Evolutionary conservation across 1,140 invertebrate species (phyloP), one percentile per base, ranked within the genome.

Genomic region (Saccostrea glomerata): DNA sequence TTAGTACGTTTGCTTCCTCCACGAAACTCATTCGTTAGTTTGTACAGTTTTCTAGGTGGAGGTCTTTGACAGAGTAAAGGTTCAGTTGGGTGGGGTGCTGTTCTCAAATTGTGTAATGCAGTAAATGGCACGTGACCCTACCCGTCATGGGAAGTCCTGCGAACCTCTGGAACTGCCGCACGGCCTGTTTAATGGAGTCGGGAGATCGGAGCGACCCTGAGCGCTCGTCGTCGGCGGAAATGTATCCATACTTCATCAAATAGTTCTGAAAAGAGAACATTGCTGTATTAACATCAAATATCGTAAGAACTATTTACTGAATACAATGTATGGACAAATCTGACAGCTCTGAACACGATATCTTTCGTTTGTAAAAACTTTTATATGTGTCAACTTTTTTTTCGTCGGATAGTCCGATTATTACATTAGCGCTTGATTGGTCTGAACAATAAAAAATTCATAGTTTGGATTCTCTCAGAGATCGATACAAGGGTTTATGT

Each of bases 181-280:
- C 66, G 0, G 83, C 87, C 17, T 85, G 70, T 54, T 70, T 85
- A n/a, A 88, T 73, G 54, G 54, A 70, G 11, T 85, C 63, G 4
- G 66, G 70, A 15, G 87, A 88, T 23, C 58, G 60, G 13, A 88
- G 84, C 5, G 87, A 66, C 11, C 87, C 87, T 17, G 83, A 85
- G 15, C 66, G 40, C 47, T 54, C 54, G 20, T 60, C 66, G 3
- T 85, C 87, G 11, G 84, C 30, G 47, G 87, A 56, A 3, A 88
- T 25, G 15, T 88, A 88, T 2, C 87, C 87, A 77, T 88, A 88
- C 12, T 88, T 73, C 84, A 85, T 85, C 7, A 88, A 70, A 70
- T 88, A 88, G n/a, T 30, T 56, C 86, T 87, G 58, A 84, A 87
- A 84, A 23, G 7, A 82, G 20, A 63, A 63, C 9, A 63, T 63